phyloP scores from a whole-genome alignment of 2,113 vertebrate genomes.

The Brevimyrus niger region DNA sequence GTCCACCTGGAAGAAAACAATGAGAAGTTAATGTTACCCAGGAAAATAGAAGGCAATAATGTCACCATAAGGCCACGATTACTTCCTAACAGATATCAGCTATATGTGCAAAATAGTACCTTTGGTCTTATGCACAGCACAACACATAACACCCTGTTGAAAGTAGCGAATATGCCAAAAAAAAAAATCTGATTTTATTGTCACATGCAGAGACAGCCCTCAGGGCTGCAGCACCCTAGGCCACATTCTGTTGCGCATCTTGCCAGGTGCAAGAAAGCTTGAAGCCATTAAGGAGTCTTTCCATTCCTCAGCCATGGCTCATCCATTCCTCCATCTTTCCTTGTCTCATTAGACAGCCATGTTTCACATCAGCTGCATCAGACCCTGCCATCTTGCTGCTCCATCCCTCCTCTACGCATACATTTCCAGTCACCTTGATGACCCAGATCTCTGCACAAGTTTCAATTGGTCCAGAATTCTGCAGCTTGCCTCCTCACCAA shows the following conservation, averaged over 20 bases:
- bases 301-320: neutral
- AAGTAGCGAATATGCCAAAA: neutral
- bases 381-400: neutral
- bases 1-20: slow-evolving; percentile 58
- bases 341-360: neutral
- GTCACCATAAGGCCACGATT: neutral
- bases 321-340: neutral
- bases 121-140: neutral
- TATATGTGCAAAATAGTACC: neutral
- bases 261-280: neutral
- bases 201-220: no score
- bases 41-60: neutral
- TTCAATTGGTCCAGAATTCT: neutral
- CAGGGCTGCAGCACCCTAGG: neutral
- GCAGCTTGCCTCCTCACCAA: neutral
- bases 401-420: neutral
- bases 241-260: neutral
- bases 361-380: neutral
- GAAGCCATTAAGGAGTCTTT: neutral
- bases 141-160: neutral
- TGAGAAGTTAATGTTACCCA: neutral
- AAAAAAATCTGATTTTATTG: neutral
- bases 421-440: neutral
- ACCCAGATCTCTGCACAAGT: neutral
- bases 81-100: neutral